Evolutionary conservation across 1,140 invertebrate genomes (phyloP).

Genomic region (Achatina immaculata): DNA sequence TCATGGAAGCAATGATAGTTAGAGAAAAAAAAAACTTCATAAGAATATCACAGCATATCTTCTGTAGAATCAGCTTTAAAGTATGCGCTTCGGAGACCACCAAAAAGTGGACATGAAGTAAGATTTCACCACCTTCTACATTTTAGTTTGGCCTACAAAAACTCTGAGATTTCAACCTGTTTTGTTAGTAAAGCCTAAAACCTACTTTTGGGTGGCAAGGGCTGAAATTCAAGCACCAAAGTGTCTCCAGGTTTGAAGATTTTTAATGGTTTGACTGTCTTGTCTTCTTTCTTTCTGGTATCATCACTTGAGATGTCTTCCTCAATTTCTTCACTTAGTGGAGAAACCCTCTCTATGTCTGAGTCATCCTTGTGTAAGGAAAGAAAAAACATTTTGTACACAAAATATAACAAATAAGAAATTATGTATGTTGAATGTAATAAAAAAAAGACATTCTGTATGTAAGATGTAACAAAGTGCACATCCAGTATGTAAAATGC

Average conservation of each 20-base stretch:
- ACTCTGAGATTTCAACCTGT: too few species aligned
- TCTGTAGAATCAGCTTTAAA: too few species aligned
- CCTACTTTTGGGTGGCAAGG: constrained; percentile 21
- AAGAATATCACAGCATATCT: too few species aligned
- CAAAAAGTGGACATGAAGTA: too few species aligned
- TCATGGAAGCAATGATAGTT: too few species aligned
- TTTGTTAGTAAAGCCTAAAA: background rate
- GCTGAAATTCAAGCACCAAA: constrained; percentile 61
- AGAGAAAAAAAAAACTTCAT: too few species aligned
- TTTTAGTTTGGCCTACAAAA: too few species aligned
- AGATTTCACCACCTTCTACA: too few species aligned
- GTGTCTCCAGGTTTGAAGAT: constrained; percentile 56
- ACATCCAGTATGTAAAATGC: too few species aligned
- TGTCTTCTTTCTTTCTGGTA: constrained; percentile 44
- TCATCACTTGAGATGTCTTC: constrained; percentile 49
- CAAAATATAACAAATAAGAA: background rate
- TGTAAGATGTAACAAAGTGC: too few species aligned
- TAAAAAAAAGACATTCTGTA: too few species aligned
- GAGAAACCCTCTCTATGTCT: constrained; percentile 47
- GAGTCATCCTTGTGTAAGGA: constrained; percentile 54
- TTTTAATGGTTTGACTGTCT: constrained; percentile 19
- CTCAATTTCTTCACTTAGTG: constrained; percentile 57
- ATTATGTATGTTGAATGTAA: background rate
- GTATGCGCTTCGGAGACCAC: too few species aligned
- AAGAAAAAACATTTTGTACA: constrained; percentile 8